Conservation (phyloP, 2,113 vertebrate genomes). For the Ceyx melanurus region DNA sequence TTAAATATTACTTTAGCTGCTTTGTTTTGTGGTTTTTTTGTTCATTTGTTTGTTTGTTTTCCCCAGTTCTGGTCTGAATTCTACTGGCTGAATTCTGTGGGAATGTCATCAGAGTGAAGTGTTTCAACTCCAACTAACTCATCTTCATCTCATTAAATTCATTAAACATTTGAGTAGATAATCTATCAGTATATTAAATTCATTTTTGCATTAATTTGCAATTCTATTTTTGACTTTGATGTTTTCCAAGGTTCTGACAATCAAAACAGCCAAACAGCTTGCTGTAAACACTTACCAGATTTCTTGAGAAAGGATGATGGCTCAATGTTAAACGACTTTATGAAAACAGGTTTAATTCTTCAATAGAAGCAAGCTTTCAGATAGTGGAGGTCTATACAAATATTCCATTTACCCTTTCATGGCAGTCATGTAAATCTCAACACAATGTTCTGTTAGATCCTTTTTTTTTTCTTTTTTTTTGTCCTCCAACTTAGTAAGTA, state of each 20-base stretch:
- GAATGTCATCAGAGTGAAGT: neutral
- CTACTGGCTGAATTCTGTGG: neutral
- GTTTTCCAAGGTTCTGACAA: conserved; percentile 57
- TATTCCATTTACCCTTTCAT: conserved; percentile 1
- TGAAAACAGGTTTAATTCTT: neutral
- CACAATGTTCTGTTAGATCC: neutral
- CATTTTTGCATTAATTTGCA: conserved; percentile 56
- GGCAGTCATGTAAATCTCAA: neutral
- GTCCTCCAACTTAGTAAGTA: neutral
- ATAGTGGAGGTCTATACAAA: neutral
- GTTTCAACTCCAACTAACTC: neutral
- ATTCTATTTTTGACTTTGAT: conserved; percentile 54
- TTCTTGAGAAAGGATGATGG: neutral
- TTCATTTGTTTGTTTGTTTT: neutral
- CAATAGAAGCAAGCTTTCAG: conserved; percentile 1
- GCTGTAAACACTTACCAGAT: conserved; percentile 20
- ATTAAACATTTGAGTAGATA: neutral
- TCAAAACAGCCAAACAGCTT: conserved; percentile 12
- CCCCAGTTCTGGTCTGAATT: neutral
- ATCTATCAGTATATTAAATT: conserved; percentile 32
- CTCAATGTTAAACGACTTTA: neutral
- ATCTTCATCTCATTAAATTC: conserved; percentile 27
- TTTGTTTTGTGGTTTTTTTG: no score
- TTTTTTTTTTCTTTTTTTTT: conserved; percentile 17
- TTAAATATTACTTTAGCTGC: neutral